Evolutionary conservation across 2,797 vertebrate genomes (phyloP), one percentile per base, ranked within the genome.

Genomic region (Clarias platycephalus): DNA sequence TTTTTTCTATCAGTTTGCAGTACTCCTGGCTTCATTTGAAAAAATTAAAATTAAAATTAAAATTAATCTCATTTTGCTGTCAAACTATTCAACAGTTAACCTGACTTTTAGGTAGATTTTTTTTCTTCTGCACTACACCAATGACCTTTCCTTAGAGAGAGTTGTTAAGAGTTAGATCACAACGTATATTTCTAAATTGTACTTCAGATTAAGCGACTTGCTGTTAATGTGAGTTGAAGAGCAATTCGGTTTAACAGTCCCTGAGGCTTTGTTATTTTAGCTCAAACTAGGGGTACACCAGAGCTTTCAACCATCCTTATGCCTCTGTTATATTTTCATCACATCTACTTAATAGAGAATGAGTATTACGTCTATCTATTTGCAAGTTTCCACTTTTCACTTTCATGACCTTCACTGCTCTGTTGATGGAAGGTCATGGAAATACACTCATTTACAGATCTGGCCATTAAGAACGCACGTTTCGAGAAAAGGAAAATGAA

Each of bases 161-260:
- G 72, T 20, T 55, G 9, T 63, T 37, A 84, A 22, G 71, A 28
- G 53, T 76, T 68, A 20, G 76, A 81, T 77, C 79, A 84, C 67
- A 78, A 67, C 84, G 81, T 72, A 53, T 57, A 58, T 49, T 66
- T 76, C 37, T 15, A 63, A 63, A 20, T 79, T 44, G 80, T 84
- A 72, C 80, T 74, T 74, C 40, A 24, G 55, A 58, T 76, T 34
- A 58, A 75, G 49, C 8, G 49, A 31, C 72, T 28, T 57, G 53
- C 74, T 76, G 74, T 57, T 24, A 76, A 57, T 78, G 64, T 60
- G 77, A 86, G 60, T 78, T 64, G 58, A 28, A 75, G 49, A 63
- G 66, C 53, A 83, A 80, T 83, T 81, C 81, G 71, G 57, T 78
- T 66, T 81, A 84, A 80, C 83, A 74, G 49, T 78, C 37, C 74